Conservation (phyloP, 1,140 invertebrate species). For the Sitophilus oryzae region DNA sequence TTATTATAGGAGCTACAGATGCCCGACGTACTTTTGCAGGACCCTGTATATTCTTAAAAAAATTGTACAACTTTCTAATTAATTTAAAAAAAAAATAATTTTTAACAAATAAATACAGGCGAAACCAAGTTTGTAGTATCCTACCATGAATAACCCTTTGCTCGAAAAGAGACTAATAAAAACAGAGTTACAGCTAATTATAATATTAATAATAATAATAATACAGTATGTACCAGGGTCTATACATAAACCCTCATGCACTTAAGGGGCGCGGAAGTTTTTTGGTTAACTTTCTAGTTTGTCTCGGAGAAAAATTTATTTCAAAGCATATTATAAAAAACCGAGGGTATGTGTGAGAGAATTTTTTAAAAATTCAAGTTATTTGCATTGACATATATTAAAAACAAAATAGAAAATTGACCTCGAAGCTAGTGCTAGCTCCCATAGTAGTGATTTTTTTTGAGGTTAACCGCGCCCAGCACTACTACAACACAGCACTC, state of each 20-base stretch:
- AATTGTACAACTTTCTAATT: no score
- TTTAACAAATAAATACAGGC: no score
- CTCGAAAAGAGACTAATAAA: conserved; percentile 23
- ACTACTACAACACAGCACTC: conserved; percentile 38
- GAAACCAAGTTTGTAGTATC: no score
- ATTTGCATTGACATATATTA: no score
- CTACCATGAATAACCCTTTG: no score
- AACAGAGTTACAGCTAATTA: conserved; percentile 40
- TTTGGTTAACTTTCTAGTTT: not conserved
- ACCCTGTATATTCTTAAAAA: no score
- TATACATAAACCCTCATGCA: conserved; percentile 15
- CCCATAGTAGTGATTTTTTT: conserved; percentile 6
- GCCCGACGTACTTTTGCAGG: no score
- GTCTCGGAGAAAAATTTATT: not conserved
- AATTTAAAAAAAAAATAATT: no score
- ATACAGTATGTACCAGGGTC: conserved; percentile 39
- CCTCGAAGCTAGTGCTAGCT: not conserved
- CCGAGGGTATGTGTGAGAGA: not conserved
- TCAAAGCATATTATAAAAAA: no score
- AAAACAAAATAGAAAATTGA: not conserved
- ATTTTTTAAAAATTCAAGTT: no score
- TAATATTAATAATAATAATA: conserved; percentile 41
- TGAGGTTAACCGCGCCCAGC: conserved; percentile 29
- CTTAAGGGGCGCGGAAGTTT: conserved; percentile 14
- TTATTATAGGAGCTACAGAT: no score